Conservation (phyloP, 1,140 invertebrate species). For the Bathynomus jamesi region DNA sequence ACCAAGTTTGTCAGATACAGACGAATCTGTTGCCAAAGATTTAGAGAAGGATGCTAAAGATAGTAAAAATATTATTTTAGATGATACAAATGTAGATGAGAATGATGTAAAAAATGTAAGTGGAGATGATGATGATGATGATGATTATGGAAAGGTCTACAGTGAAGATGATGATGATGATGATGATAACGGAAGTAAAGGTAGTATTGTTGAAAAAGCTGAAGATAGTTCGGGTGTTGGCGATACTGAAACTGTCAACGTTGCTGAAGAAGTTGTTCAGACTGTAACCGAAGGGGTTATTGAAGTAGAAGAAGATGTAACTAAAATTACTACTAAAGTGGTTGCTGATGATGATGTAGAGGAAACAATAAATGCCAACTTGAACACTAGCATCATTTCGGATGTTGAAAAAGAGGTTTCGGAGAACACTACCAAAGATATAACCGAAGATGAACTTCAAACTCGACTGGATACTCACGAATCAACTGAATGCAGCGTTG, state of each 20-base stretch:
- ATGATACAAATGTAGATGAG: conserved; percentile 2
- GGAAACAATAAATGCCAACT: too few species aligned
- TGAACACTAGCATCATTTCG: too few species aligned
- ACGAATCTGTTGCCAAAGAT: too few species aligned
- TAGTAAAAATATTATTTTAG: neutral
- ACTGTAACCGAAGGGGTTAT: neutral
- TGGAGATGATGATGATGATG: conserved; percentile 1
- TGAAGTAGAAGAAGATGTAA: neutral
- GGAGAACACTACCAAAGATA: too few species aligned
- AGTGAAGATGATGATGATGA: neutral
- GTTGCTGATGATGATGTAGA: too few species aligned
- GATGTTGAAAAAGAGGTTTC: too few species aligned
- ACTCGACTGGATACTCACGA: too few species aligned
- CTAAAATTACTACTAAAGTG: too few species aligned
- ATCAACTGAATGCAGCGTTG: too few species aligned
- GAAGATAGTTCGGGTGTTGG: neutral
- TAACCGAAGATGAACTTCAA: too few species aligned
- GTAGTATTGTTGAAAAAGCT: neutral
- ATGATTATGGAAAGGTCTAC: neutral
- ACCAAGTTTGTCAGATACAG: too few species aligned
- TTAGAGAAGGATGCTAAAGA: too few species aligned
- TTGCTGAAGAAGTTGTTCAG: neutral
- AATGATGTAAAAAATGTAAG: neutral
- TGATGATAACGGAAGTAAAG: neutral
- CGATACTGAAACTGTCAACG: neutral